Evolutionary conservation across 2,113 vertebrate species (phyloP).

Genomic region (Empidonax alnorum): DNA sequence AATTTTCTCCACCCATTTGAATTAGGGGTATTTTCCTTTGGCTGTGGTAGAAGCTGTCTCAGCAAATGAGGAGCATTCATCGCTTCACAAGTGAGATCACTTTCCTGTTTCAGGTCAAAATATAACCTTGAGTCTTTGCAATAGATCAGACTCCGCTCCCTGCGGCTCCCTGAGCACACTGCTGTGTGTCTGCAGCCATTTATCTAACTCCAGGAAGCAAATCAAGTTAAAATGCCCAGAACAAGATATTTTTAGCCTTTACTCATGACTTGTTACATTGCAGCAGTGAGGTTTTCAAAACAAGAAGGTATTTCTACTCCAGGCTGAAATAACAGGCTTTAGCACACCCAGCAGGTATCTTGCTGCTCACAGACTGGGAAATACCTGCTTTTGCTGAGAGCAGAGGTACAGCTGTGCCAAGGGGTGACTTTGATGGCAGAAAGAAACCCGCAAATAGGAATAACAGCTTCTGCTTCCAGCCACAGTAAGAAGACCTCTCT

Average conservation of each 20-base stretch:
- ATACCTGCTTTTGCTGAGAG: not conserved
- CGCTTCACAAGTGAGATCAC: not conserved
- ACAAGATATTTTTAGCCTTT: not conserved
- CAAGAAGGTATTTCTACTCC: not conserved
- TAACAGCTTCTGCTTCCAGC: not conserved
- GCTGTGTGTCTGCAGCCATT: not conserved
- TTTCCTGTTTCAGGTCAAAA: not conserved
- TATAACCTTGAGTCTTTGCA: not conserved
- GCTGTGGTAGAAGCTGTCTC: not conserved
- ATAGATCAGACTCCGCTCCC: not conserved
- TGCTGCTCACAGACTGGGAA: not conserved
- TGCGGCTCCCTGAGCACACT: not conserved
- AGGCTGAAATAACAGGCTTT: not conserved
- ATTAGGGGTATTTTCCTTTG: fast-evolving
- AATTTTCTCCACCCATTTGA: not conserved
- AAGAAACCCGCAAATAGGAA: not conserved
- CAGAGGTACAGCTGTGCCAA: not conserved
- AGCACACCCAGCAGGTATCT: not conserved
- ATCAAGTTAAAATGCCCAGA: not conserved
- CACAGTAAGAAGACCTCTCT: not conserved
- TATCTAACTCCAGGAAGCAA: not conserved
- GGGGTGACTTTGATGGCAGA: not conserved
- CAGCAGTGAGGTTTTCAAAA: not conserved
- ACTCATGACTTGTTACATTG: not conserved
- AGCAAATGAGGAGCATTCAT: not conserved